Percentiles rank a stretch among this genome's conserved stretches.
phyloP scores from a whole-genome alignment of 1,140 invertebrate genomes.

The Drosophila ironensis region DNA sequence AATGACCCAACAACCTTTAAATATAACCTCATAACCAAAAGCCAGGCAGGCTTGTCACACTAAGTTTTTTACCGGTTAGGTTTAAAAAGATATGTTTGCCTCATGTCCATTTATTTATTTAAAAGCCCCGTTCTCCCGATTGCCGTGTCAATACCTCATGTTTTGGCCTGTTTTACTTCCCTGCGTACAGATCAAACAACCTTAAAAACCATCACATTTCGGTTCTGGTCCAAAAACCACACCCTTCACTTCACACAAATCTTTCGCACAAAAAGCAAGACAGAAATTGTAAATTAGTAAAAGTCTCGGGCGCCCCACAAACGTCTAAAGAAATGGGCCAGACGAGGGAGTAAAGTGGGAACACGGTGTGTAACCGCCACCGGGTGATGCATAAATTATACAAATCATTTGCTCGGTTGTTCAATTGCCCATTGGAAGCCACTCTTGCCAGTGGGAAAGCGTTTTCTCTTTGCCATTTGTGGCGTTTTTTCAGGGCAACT shows the following conservation, averaged over 20 bases:
- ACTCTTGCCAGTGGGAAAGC: background rate
- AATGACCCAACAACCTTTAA: no score
- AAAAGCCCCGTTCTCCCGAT: no score
- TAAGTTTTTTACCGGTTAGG: no score
- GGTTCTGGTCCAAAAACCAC: background rate
- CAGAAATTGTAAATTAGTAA: background rate
- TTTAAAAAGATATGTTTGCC: no score
- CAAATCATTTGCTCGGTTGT: constrained; percentile 18
- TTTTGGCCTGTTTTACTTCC: no score
- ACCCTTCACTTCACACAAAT: background rate
- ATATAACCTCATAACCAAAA: no score
- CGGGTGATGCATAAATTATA: constrained; percentile 49
- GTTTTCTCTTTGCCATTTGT: background rate
- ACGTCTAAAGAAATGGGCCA: background rate
- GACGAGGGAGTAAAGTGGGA: background rate
- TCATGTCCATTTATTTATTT: no score
- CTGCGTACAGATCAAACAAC: background rate
- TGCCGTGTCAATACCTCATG: no score
- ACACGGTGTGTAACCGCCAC: background rate
- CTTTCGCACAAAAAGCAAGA: background rate
- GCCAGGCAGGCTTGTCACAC: no score
- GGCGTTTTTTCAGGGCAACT: background rate
- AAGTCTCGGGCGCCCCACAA: background rate
- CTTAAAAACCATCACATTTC: background rate
- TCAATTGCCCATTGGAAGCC: background rate